A percentile compares a stretch with the other conserved stretches of the same genome.
phyloP scores from a whole-genome alignment of 1,140 invertebrate genomes.

The Helicorthomorpha holstii region DNA sequence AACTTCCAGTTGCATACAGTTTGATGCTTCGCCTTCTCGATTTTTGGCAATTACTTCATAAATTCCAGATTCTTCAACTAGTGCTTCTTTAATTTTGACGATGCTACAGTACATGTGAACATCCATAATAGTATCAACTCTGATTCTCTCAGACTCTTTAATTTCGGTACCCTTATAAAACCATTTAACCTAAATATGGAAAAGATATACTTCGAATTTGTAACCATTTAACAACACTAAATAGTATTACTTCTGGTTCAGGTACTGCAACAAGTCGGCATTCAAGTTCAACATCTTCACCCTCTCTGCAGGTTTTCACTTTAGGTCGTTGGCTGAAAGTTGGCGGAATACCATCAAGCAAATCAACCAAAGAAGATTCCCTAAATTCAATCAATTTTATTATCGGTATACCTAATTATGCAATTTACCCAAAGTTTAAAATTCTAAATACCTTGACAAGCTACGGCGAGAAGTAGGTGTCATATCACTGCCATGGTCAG shows the following conservation, averaged over 20 bases:
- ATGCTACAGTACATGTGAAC: conserved; percentile 77
- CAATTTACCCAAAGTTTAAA: neutral
- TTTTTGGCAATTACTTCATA: conserved; percentile 79
- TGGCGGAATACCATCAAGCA: conserved; percentile 77
- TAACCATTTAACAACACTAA: neutral
- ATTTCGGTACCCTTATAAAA: conserved; percentile 53
- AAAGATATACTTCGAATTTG: neutral
- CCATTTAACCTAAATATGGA: conserved; percentile 43
- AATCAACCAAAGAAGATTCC: conserved; percentile 76
- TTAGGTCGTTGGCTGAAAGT: conserved; percentile 79
- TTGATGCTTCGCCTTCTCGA: conserved; percentile 67
- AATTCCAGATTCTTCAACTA: conserved; percentile 61
- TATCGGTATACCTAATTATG: conserved; percentile 1
- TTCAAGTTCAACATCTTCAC: conserved; percentile 58
- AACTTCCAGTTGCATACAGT: conserved; percentile 58
- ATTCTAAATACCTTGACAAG: conserved; percentile 38
- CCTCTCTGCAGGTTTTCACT: conserved; percentile 61
- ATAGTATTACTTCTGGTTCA: conserved; percentile 45
- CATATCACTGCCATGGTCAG: conserved; percentile 74
- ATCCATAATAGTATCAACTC: conserved; percentile 57
- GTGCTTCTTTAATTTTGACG: conserved; percentile 56
- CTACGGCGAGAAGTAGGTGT: conserved; percentile 54
- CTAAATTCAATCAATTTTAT: conserved; percentile 21
- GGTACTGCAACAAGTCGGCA: conserved; percentile 72
- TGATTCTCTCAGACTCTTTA: conserved; percentile 42